phyloP scores from a whole-genome alignment of 2,113 vertebrate genomes.

The Anguilla rostrata region DNA sequence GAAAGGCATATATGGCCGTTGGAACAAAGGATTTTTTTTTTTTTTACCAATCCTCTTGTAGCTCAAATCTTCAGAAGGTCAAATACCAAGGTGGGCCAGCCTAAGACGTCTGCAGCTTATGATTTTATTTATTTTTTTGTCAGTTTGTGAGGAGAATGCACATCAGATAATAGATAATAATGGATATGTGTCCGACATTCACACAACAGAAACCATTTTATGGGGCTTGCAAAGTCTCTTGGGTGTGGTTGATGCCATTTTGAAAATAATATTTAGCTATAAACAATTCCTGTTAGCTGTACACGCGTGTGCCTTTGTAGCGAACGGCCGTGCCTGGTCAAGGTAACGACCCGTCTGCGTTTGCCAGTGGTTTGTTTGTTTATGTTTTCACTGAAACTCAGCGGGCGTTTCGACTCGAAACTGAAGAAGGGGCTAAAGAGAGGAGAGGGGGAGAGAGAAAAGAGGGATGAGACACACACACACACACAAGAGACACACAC shows the following conservation, averaged over 20 bases:
- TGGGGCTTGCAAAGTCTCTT: background rate
- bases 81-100: background rate
- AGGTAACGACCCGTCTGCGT: background rate
- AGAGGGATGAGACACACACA: background rate
- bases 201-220: background rate
- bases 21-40: background rate
- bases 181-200: background rate
- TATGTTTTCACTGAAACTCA: constrained; percentile 3
- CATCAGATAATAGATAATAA: no score
- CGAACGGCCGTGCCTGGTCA: background rate
- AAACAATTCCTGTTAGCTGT: background rate
- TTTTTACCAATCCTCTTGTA: background rate
- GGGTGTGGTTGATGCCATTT: background rate
- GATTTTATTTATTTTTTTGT: no score
- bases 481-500: no score
- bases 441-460: background rate
- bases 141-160: background rate
- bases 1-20: background rate
- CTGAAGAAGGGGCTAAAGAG: background rate
- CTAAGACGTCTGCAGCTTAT: background rate
- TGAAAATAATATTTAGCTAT: background rate
- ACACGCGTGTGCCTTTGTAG: background rate
- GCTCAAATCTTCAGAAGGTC: background rate
- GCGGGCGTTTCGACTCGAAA: background rate
- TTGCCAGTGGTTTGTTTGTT: background rate